Base-by-base conservation (phyloP, 2,888 invertebrate species). In the Leptarthrus brevirostris region DNA sequence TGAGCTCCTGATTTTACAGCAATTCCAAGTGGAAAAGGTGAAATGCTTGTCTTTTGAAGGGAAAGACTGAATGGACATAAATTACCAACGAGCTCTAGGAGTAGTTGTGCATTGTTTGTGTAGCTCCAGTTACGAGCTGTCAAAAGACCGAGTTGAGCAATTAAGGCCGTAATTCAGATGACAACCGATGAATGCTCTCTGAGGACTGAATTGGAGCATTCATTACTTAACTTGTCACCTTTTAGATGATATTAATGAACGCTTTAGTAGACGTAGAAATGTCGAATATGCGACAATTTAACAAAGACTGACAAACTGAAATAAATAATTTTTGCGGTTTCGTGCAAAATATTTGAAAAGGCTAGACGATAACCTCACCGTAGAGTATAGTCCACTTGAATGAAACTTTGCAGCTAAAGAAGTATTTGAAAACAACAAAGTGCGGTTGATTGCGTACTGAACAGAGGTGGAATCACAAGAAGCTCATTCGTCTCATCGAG, bases 161-260 rank as follows among this genome's bases (percentile, higher is more conserved):
- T 69, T 69, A 69, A 69, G 69, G 52, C 69, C 49, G 49, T 69
- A 69, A 69, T 69, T 69, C 69, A 69, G 49, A 24, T 24, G 18
- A 14, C 24, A 24, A 6, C 16, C 69, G 18, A 49, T 16, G 52
- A 44, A 44, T 30, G 44, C 40, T 30, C 20, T 52, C 52, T 36
- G n/a, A 10, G 53, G 53, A 5, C 18, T 34, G 69, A 69, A 69
- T 20, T 69, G 34, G 69, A 16, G 10, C 52, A 69, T 49, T 69
- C 69, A 49, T 30, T 66, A 44, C 66, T 64, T 64, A 64, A 44
- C 64, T 64, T 64, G 64, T 64, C 64, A 44, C 24, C 64, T 64
- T n/a, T 14, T 47, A 64, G 64, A 44, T 64, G 24, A 22, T 24
- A 64, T 47, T 64, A 64, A 44, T 64, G 47, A 64, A 34, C 20